Base-by-base conservation (phyloP, 2,888 invertebrate genomes). In the Mythimna pallens region DNA sequence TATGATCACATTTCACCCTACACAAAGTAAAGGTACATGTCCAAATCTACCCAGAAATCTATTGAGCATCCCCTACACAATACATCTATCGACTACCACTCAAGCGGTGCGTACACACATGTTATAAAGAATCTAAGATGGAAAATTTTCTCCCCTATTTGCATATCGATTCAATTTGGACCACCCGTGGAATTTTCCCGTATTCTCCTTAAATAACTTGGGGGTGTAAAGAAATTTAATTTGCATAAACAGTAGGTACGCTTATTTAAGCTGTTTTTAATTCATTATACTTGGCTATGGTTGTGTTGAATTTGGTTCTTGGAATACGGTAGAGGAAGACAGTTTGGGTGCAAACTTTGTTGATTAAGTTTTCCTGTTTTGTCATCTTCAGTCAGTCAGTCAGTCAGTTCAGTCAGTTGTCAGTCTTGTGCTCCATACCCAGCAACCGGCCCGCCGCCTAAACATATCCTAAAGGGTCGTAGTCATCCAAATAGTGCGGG, bases 91-190 rank as follows among this genome's bases (percentile, higher is more conserved):
- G 20, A 36, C 62, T 25, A 50, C 64, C 52, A 70, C 66, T 61
- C 59, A 58, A 43, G 36, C 58, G 10, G 30, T 63, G 57, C 75
- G 30, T 63, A 59, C 75, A 74, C 75, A 74, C 65, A 69, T 70
- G 54, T 66, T 73, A 54, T 64, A 78, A 70, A 82, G 68, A 65
- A 66, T 70, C 17, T 52, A 64, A 80, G 66, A 75, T 59, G 76
- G 59, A 58, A 76, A 75, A 63, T 75, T 66, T 71, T 70, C 65
- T 57, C 55, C 40, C 71, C 55, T 70, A 86, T 84, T 83, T 84
- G 70, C 82, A 85, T 85, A 78, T 85, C 78, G 81, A 86, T 82
- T 85, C 78, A 82, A 86, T 86, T 81, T 78, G 58, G 59, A 54
- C 47, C 52, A 52, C 40, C 52, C 30, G 30, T 52, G 69, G 63